Evolutionary conservation across 2,888 invertebrate genomes (phyloP), one percentile per base, ranked within the genome.

Genomic region (Ochropacha duplaris): DNA sequence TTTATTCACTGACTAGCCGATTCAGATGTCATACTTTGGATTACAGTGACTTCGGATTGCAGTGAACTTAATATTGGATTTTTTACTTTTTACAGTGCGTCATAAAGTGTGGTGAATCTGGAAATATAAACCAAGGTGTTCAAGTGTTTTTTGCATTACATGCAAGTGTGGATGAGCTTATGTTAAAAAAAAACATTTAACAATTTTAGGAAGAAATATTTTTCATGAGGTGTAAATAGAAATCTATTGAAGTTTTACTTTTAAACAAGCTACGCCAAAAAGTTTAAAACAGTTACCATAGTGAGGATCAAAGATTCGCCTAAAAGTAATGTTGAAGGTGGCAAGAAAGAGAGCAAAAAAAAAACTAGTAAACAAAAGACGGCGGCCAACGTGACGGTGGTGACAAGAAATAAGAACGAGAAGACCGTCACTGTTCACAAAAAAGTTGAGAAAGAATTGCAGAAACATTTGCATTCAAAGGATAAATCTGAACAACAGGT

Each of bases 271-370:
- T 68, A 64, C 68, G 57, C 61, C 57, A 63, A 71, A 61, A 61
- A 72, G 83, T 78, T 70, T 57, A 60, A 59, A 64, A 81, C 84
- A 94, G 94, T 94, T 88, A 93, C 94, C 94, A 95, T 95, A 93
- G 95, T 95, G 94, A 93, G 94, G 90, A 93, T 94, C 86, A 94
- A 94, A 87, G 95, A 94, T 90, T 87, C 93, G 72, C 88, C 93
- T 78, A 93, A 93, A 83, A 93, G 86, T 86, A 93, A 94, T 94
- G 94, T 93, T 87, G 94, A 93, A 84, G 86, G 92, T 87, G 87
- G 93, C 91, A 93, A 93, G 91, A 93, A 94, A 91, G 94, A 94
- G 93, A 90, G 86, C 88, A 94, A 94, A 89, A 94, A 94, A 92
- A 94, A 94, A 90, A 93, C 86, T 76, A 90, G 83, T 67, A 94